phyloP scores from a whole-genome alignment of 2,113 vertebrate species.

The Haliaeetus leucogaster region DNA sequence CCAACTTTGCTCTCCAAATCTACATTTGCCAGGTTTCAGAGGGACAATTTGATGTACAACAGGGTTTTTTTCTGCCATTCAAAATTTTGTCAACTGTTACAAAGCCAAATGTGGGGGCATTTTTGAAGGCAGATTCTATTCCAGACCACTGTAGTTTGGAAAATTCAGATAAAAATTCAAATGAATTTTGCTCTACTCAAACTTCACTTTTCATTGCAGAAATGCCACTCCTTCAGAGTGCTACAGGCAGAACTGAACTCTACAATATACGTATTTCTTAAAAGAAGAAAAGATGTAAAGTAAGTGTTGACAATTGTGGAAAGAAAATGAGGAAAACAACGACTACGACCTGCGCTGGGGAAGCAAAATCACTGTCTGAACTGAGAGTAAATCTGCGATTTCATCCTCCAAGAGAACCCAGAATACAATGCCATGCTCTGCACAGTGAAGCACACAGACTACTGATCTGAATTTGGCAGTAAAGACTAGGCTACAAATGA shows the following conservation, averaged over 20 bases:
- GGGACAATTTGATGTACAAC: background rate
- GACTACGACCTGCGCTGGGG: background rate
- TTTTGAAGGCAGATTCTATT: background rate
- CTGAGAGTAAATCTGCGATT: background rate
- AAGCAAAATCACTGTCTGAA: constrained; percentile 42
- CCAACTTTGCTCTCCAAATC: background rate
- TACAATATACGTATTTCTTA: background rate
- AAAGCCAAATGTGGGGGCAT: background rate
- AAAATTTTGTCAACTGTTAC: background rate
- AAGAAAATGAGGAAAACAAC: background rate
- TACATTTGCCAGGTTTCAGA: background rate
- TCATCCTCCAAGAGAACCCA: constrained; percentile 29
- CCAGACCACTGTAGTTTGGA: background rate
- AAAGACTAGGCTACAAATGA: constrained; percentile 60
- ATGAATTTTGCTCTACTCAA: background rate
- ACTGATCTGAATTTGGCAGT: constrained; percentile 71
- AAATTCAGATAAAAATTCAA: background rate
- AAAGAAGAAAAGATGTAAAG: background rate
- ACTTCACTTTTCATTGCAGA: background rate
- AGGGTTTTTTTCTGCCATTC: background rate
- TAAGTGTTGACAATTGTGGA: background rate
- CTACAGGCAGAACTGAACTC: background rate
- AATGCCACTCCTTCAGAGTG: background rate
- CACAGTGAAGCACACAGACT: constrained; percentile 28
- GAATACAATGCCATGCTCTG: background rate